These are phyloP conservation scores for Alexandromys oeconomus DNA, from an alignment of 2,797 vertebrate genomes.

Conservation along the genomic window DNA sequence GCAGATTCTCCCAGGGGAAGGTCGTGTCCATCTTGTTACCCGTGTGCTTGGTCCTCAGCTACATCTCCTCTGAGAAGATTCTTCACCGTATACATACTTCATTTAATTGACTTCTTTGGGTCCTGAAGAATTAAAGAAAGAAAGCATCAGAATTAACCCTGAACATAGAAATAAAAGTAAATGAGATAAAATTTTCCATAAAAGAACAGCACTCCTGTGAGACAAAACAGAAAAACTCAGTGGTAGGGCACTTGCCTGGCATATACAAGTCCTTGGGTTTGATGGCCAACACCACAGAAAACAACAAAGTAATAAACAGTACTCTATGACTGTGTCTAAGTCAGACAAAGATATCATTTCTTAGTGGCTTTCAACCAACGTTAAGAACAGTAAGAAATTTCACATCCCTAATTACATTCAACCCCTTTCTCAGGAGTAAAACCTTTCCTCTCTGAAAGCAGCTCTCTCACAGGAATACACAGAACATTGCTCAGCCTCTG, in stretches of 20 bases:
- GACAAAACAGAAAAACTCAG: too few species aligned
- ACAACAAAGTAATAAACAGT: background rate
- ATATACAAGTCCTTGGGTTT: background rate
- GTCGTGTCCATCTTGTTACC: background rate
- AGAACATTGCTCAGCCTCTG: background rate
- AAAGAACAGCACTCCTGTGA: background rate
- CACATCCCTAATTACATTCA: background rate
- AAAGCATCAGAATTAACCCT: conserved; percentile 2
- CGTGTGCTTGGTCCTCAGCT: background rate
- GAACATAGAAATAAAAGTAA: conserved; percentile 40
- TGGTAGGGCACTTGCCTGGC: background rate
- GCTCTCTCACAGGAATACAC: background rate
- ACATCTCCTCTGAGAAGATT: background rate
- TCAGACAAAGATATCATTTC: background rate
- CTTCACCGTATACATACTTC: background rate
- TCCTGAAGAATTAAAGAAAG: background rate
- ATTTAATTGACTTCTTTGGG: background rate
- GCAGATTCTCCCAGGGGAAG: background rate
- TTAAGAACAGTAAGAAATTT: background rate
- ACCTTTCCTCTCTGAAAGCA: background rate
- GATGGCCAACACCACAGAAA: background rate
- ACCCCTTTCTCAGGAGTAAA: background rate
- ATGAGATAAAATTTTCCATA: conserved; percentile 15
- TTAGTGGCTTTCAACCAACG: background rate
- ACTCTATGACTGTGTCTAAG: background rate